phyloP scores from a whole-genome alignment of 2,797 vertebrate species.

The Labroides dimidiatus region DNA sequence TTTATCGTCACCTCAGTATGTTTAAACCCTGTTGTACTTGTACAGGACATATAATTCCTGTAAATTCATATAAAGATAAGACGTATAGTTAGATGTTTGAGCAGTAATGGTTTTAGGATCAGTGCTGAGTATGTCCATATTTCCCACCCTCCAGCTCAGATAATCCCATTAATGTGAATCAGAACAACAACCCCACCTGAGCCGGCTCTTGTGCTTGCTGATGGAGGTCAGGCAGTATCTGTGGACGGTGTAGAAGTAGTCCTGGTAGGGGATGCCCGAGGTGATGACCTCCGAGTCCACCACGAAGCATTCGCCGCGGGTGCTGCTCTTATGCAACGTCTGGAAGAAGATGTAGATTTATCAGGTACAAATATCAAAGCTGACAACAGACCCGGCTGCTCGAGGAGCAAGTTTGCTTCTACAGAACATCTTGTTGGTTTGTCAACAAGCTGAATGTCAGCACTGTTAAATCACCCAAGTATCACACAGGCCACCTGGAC shows the following conservation, averaged over 20 bases:
- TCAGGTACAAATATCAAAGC: background rate
- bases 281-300: slow-evolving; percentile 93
- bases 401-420: no score
- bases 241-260: slow-evolving; percentile 94
- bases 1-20: background rate
- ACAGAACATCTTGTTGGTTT: no score
- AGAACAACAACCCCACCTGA: slow-evolving; percentile 80
- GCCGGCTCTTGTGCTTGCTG: slow-evolving; percentile 89
- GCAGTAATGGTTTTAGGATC: background rate
- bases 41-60: background rate
- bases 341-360: slow-evolving; percentile 46
- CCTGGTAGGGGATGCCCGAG: slow-evolving; percentile 94
- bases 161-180: background rate
- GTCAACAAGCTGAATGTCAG: no score
- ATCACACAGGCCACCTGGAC: no score
- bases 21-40: background rate
- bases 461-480: no score
- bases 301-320: slow-evolving; percentile 86
- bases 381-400: no score
- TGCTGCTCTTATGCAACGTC: slow-evolving; percentile 88
- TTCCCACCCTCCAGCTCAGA: background rate
- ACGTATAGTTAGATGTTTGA: background rate
- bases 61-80: no score
- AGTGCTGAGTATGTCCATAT: no score
- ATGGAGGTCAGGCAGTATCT: slow-evolving; percentile 92